phyloP scores from a whole-genome alignment of 2,797 vertebrate genomes.

The Heterohyrax brucei region DNA sequence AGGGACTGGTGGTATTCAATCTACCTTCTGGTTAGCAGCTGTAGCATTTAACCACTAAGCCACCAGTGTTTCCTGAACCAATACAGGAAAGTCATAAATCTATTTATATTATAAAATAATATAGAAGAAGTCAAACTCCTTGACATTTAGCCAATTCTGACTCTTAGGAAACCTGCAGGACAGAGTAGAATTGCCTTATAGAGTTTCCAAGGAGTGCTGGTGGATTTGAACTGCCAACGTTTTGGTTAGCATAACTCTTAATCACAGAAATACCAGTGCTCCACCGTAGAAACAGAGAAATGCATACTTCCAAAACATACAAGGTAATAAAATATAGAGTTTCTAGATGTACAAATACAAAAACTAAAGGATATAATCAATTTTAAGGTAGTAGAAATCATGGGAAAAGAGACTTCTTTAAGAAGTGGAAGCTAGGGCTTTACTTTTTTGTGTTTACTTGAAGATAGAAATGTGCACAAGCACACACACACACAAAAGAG shows the following conservation, averaged over 20 bases:
- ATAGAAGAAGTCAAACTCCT: too few relatives aligned
- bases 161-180: too few relatives aligned
- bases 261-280: too few relatives aligned
- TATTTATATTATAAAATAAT: not conserved
- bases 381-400: not conserved
- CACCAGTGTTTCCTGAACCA: not conserved
- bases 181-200: too few relatives aligned
- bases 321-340: not conserved
- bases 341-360: not conserved
- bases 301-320: not conserved
- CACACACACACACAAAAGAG: not conserved
- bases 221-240: too few relatives aligned
- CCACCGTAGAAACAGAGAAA: not conserved
- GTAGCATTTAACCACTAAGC: too few relatives aligned
- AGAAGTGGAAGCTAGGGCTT: not conserved
- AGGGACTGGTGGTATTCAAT: too few relatives aligned
- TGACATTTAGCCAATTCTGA: too few relatives aligned
- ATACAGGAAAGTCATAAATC: not conserved
- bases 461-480: not conserved
- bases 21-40: too few relatives aligned
- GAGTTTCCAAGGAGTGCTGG: too few relatives aligned
- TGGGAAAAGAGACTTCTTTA: not conserved
- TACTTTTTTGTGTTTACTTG: not conserved
- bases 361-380: not conserved
- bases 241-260: too few relatives aligned